These are phyloP conservation scores for Tragelaphus strepsiceros DNA, from an alignment of 2,113 vertebrate species.

Conservation along the genomic window DNA sequence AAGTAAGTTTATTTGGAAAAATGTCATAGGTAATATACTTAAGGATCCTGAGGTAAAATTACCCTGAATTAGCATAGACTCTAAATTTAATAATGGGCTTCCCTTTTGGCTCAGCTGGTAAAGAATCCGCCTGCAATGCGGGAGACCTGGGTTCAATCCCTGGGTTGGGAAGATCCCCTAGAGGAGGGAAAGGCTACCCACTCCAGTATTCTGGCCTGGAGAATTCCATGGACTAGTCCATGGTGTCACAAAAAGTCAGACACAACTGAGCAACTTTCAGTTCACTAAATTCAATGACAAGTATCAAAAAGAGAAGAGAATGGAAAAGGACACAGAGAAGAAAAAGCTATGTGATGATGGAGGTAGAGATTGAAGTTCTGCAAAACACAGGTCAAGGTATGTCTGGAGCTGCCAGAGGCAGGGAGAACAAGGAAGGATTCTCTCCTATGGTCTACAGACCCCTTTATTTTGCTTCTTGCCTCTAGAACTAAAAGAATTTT, in stretches of 20 bases:
- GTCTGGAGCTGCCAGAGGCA: neutral
- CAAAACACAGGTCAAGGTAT: neutral
- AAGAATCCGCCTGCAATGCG: fast-evolving
- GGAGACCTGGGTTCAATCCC: neutral
- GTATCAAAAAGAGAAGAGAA: neutral
- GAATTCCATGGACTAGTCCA: neutral
- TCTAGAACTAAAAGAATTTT: neutral
- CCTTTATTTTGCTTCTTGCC: neutral
- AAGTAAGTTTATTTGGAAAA: neutral
- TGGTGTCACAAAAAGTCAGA: neutral
- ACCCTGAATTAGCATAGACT: neutral
- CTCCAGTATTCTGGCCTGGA: neutral
- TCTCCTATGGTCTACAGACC: neutral
- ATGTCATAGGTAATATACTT: neutral
- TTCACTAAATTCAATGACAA: neutral
- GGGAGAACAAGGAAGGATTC: neutral
- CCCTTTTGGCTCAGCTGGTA: neutral
- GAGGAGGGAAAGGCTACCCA: neutral
- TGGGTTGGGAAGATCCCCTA: neutral
- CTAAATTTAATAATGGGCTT: neutral
- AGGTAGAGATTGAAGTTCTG: neutral
- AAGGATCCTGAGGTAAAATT: neutral
- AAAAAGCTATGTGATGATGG: neutral
- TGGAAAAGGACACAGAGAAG: neutral
- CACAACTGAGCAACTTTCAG: neutral